Conservation (phyloP, 2,113 vertebrate species). For the Xiphias gladius region DNA sequence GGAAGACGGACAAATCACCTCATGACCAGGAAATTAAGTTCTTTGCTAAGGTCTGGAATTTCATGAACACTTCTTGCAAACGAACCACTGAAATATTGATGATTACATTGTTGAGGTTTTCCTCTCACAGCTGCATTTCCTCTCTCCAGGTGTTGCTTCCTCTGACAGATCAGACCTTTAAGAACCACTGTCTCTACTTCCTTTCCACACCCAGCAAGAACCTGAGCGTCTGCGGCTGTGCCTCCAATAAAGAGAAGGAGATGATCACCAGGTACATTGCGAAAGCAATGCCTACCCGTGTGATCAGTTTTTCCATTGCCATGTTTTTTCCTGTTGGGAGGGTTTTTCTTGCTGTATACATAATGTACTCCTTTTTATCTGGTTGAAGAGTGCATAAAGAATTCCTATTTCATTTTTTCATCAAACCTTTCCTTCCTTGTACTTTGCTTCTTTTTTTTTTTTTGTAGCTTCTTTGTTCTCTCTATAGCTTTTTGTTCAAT, state of each 20-base stretch:
- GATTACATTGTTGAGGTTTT: background rate
- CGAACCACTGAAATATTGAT: background rate
- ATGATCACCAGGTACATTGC: constrained; percentile 93
- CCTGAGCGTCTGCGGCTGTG: constrained; percentile 94
- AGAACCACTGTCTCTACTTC: constrained; percentile 96
- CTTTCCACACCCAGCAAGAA: constrained; percentile 93
- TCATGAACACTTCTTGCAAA: background rate
- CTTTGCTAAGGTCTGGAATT: constrained; percentile 93
- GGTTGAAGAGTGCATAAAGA: background rate
- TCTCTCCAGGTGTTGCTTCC: constrained; percentile 91
- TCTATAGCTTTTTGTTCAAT: constrained; percentile 30
- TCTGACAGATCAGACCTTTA: constrained; percentile 94
- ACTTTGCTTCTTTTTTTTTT: background rate
- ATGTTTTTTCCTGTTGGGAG: background rate
- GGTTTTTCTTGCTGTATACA: background rate
- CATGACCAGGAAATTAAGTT: constrained; percentile 99
- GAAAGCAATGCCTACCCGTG: background rate
- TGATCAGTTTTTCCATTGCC: background rate
- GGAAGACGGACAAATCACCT: constrained; percentile 96
- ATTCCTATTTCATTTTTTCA: background rate
- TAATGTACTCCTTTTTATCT: background rate
- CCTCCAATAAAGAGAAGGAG: constrained; percentile 98
- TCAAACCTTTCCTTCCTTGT: constrained; percentile 14
- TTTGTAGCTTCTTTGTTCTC: constrained; percentile 34
- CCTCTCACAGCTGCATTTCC: background rate